Evolutionary conservation across 1,140 invertebrate genomes (phyloP).

Genomic region (Drosophila pruinosa): DNA sequence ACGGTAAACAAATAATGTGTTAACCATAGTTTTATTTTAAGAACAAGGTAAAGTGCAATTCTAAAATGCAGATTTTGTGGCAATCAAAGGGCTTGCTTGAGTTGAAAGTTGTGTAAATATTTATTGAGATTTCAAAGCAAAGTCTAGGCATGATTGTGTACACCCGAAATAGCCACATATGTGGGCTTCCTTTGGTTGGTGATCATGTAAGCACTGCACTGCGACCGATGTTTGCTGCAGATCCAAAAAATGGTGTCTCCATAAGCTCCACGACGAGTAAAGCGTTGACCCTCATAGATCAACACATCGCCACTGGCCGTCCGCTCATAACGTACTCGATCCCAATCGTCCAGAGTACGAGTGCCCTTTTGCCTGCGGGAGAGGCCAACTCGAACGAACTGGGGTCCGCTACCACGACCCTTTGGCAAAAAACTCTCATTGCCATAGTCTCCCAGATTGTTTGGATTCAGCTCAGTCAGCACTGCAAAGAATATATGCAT

Average conservation of each 20-base stretch:
- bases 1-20: constrained; percentile 9
- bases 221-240: constrained; percentile 22
- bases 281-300: constrained; percentile 47
- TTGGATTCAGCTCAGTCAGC: constrained; percentile 25
- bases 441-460: constrained; percentile 50
- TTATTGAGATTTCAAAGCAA: constrained; percentile 19
- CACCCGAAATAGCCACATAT: constrained; percentile 62
- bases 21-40: not conserved
- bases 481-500: constrained; percentile 30
- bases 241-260: constrained; percentile 46
- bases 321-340: constrained; percentile 55
- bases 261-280: constrained; percentile 29
- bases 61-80: not conserved
- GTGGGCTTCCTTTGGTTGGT: constrained; percentile 57
- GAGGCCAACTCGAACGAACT: constrained; percentile 29
- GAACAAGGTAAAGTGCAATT: not conserved
- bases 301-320: constrained; percentile 32
- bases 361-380: not conserved
- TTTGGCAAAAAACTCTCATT: constrained; percentile 65
- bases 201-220: constrained; percentile 52
- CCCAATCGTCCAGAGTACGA: constrained; percentile 67
- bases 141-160: constrained; percentile 55
- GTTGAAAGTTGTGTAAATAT: constrained; percentile 14
- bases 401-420: not conserved
- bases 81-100: constrained; percentile 18